phyloP scores from a whole-genome alignment of 2,113 vertebrate species.

The Rallus limicola region DNA sequence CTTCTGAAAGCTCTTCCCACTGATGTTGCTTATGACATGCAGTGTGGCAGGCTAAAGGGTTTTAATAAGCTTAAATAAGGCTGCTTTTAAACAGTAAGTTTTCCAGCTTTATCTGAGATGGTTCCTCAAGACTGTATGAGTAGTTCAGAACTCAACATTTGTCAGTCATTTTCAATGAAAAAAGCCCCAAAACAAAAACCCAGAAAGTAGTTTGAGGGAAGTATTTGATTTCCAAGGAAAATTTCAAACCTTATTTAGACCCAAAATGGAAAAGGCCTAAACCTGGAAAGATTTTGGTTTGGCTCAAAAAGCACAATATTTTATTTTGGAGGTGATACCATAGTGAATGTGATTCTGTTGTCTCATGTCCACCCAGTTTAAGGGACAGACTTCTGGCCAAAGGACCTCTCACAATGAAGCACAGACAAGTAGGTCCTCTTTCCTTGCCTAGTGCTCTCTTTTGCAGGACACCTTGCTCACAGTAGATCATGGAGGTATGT shows the following conservation, averaged over 20 bases:
- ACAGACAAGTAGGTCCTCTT: background rate
- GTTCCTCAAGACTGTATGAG: background rate
- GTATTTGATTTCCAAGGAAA: background rate
- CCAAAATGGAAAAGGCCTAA: background rate
- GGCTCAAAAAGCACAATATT: background rate
- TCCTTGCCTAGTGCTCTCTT: background rate
- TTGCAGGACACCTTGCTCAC: background rate
- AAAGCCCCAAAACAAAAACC: background rate
- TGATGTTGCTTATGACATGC: background rate
- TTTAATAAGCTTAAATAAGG: background rate
- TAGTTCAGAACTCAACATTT: background rate
- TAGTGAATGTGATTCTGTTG: background rate
- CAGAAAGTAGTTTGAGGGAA: background rate
- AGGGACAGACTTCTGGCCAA: background rate
- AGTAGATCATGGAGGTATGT: background rate
- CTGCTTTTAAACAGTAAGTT: background rate
- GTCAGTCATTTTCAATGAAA: background rate
- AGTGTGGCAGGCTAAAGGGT: background rate
- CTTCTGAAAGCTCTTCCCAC: background rate
- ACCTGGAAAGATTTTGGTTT: background rate
- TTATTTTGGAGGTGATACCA: background rate
- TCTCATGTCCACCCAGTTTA: background rate
- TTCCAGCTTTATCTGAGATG: background rate
- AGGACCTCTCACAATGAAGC: background rate
- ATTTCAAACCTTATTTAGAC: background rate